Percentiles rank a stretch among this genome's conserved stretches.
These are phyloP conservation scores for Sorex araneus DNA, from an alignment of 2,113 vertebrate species.

Conservation along the genomic window DNA sequence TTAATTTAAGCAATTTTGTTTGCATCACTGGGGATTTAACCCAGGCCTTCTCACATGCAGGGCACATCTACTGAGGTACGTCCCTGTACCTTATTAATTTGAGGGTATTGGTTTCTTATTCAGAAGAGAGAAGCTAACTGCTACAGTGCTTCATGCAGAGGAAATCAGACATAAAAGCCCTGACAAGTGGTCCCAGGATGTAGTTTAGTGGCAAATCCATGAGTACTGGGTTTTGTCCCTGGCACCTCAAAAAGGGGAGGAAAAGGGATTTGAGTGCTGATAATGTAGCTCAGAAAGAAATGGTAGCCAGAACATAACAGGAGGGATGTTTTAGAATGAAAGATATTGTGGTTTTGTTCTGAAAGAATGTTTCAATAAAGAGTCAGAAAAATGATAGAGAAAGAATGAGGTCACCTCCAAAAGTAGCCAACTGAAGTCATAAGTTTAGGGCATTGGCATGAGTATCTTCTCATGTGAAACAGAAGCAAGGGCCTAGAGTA, in stretches of 20 bases:
- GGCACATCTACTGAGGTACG: no score
- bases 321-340: conserved; percentile 1
- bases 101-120: neutral
- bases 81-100: no score
- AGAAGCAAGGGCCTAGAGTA: neutral
- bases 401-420: neutral
- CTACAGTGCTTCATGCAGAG: neutral
- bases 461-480: neutral
- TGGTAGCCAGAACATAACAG: neutral
- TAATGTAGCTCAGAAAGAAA: no score
- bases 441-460: neutral
- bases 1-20: neutral
- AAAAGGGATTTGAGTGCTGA: no score
- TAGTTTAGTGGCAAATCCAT: no score
- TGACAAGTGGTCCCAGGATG: neutral
- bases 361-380: neutral
- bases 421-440: neutral
- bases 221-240: no score
- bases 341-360: neutral
- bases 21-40: neutral
- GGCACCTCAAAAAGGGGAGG: no score
- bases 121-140: neutral
- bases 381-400: conserved; percentile 21
- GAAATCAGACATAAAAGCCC: neutral
- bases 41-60: no score